These are phyloP conservation scores for Lordiphosa andalusiaca DNA, from an alignment of 2,888 invertebrate genomes.

Conservation along the genomic window DNA sequence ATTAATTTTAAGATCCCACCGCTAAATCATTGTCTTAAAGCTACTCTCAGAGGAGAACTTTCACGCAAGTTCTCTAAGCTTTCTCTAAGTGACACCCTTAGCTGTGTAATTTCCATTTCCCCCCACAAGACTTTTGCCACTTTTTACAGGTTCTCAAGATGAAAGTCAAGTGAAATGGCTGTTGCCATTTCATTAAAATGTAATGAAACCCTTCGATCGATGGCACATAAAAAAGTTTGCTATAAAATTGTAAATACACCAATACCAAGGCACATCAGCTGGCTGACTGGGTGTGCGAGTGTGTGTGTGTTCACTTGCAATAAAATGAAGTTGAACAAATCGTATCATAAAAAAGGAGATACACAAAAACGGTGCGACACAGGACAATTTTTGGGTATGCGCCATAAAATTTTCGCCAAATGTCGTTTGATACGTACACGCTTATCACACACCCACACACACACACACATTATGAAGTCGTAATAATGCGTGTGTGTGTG, in stretches of 20 bases:
- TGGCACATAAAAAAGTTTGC: conserved; percentile 70
- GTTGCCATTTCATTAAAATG: conserved; percentile 66
- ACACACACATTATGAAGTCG: conserved; percentile 41
- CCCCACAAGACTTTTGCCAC: no score
- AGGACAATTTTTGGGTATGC: conserved; percentile 56
- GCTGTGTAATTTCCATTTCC: no score
- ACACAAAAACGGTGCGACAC: conserved; percentile 40
- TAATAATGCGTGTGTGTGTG: conserved; percentile 44
- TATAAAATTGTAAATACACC: conserved; percentile 69
- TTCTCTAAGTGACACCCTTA: no score
- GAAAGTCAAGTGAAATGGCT: conserved; percentile 5
- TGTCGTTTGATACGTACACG: conserved; percentile 70
- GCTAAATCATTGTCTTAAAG: no score
- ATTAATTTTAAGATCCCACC: no score
- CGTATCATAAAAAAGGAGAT: conserved; percentile 69
- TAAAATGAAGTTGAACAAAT: conserved; percentile 74
- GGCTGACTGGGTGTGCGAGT: conserved; percentile 3
- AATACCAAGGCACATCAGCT: conserved; percentile 30
- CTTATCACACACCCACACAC: conserved; percentile 65
- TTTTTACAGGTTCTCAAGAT: no score
- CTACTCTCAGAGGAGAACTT: no score
- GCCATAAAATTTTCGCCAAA: conserved; percentile 72
- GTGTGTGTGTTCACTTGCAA: conserved; percentile 43
- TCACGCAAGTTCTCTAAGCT: no score
- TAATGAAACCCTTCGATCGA: conserved; percentile 71